A percentile compares a stretch with the other conserved stretches of the same genome.
Evolutionary conservation across 2,888 invertebrate genomes (phyloP).

Genomic region (Strigamia maritima): DNA sequence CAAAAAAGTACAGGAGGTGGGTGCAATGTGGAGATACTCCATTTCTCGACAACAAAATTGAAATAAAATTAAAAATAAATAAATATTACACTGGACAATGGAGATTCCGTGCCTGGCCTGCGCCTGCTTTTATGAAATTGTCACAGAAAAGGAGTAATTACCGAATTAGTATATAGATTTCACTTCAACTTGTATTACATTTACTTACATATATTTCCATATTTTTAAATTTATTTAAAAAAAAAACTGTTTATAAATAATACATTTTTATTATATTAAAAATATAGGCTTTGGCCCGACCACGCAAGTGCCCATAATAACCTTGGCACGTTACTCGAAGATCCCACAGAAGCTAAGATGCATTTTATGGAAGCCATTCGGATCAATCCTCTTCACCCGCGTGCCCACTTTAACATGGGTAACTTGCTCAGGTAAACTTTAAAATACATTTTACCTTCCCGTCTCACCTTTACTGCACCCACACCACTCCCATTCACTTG

Average conservation of each 20-base stretch:
- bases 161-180: conserved; percentile 18
- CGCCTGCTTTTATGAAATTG: background rate
- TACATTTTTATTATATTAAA: background rate
- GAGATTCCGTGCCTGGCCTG: background rate
- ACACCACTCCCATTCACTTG: background rate
- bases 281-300: conserved; percentile 70
- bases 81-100: no score
- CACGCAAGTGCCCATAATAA: conserved; percentile 86
- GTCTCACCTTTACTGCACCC: background rate
- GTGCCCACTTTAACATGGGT: conserved; percentile 80
- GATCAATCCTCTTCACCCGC: conserved; percentile 70
- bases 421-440: conserved; percentile 70
- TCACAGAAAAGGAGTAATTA: background rate
- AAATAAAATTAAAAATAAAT: no score
- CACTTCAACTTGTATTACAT: background rate
- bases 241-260: background rate
- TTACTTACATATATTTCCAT: background rate
- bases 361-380: conserved; percentile 62
- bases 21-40: background rate
- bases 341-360: conserved; percentile 65
- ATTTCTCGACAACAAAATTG: background rate
- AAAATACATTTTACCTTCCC: conserved; percentile 12
- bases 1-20: background rate
- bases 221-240: background rate
- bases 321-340: conserved; percentile 71